These are phyloP conservation scores for Pungitius pungitius DNA, from an alignment of 2,113 vertebrate species.

Conservation along the genomic window DNA sequence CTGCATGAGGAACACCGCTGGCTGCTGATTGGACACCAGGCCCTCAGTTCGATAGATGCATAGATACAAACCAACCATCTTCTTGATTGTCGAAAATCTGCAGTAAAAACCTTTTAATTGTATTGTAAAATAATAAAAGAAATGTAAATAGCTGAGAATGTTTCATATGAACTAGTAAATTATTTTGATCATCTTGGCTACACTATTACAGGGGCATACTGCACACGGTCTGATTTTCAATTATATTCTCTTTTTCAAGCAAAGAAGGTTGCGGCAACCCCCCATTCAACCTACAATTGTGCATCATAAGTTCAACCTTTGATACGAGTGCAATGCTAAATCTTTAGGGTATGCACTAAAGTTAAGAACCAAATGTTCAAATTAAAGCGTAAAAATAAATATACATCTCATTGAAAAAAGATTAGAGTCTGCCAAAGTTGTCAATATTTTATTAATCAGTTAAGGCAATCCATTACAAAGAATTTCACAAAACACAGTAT, in stretches of 20 bases:
- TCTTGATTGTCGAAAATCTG: not conserved
- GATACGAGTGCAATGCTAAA: not conserved
- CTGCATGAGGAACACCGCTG: slow-evolving; percentile 23
- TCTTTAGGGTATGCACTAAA: not conserved
- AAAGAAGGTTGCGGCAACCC: too few species aligned
- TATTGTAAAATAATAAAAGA: not conserved
- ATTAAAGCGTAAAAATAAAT: too few species aligned
- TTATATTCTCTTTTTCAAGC: not conserved
- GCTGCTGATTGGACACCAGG: slow-evolving; percentile 41
- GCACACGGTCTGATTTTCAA: not conserved
- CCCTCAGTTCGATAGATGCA: slow-evolving; percentile 31
- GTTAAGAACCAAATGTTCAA: not conserved
- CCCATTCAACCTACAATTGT: too few species aligned
- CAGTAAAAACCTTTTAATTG: slow-evolving; percentile 21
- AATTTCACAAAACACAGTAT: slow-evolving; percentile 83
- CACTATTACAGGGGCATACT: not conserved
- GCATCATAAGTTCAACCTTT: not conserved
- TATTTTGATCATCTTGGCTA: not conserved
- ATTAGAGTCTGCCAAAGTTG: slow-evolving; percentile 72
- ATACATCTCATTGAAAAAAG: slow-evolving; percentile 5
- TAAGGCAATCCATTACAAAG: slow-evolving; percentile 87
- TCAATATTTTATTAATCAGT: slow-evolving; percentile 80
- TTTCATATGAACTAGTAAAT: not conserved
- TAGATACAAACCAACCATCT: slow-evolving; percentile 43
- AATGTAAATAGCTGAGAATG: slow-evolving; percentile 3